These are phyloP conservation scores for Propithecus perrieri DNA, from an alignment of 2,797 vertebrate genomes.

Conservation along the genomic window DNA sequence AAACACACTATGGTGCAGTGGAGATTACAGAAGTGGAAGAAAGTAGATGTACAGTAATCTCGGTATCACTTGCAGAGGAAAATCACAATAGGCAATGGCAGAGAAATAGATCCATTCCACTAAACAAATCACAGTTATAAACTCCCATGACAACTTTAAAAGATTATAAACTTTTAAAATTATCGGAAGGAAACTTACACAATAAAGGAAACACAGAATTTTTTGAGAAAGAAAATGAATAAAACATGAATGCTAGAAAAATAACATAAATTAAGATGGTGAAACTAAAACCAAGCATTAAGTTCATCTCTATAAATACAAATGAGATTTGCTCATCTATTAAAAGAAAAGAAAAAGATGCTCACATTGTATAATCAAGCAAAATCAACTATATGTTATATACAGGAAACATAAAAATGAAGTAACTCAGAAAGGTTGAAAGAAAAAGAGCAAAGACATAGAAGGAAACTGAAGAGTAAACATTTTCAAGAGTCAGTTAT, in stretches of 20 bases:
- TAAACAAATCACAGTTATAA: not conserved
- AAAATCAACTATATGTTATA: not conserved
- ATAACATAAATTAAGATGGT: not conserved
- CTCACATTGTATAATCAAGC: not conserved
- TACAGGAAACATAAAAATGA: not conserved
- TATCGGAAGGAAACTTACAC: not conserved
- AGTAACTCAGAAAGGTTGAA: not conserved
- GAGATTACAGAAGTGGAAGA: not conserved
- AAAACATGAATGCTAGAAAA: not conserved
- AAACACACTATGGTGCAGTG: not conserved
- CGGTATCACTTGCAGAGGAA: not conserved
- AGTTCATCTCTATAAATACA: not conserved
- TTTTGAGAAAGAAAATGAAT: not conserved
- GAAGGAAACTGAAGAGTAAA: not conserved
- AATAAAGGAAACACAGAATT: not conserved
- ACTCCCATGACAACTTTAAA: not conserved
- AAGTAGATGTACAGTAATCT: not conserved
- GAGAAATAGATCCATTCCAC: not conserved
- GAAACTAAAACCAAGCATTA: not conserved
- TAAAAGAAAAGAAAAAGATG: not conserved
- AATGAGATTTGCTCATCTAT: not conserved
- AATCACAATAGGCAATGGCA: not conserved
- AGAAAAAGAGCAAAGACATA: not conserved
- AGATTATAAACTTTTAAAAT: not conserved
- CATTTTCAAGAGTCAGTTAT: not conserved